Evolutionary conservation across 2,888 invertebrate genomes (phyloP).

Genomic region (Leptopilina myrica): DNA sequence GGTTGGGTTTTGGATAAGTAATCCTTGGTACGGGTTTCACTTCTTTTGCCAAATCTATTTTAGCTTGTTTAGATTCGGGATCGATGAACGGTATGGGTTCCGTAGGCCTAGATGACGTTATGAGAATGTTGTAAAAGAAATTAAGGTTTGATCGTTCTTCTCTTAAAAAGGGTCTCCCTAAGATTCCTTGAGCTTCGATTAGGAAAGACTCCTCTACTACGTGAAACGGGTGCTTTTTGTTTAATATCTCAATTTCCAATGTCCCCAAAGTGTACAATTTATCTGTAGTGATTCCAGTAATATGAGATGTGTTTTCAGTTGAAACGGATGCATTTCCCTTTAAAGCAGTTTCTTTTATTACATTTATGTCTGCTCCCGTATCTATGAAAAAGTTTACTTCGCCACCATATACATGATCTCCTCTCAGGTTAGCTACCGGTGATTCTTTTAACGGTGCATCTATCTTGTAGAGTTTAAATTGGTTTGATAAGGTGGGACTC

Average conservation of each 20-base stretch:
- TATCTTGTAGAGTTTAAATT: background rate
- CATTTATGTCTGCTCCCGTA: background rate
- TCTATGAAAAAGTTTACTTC: background rate
- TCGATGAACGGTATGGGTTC: no score
- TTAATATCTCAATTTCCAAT: background rate
- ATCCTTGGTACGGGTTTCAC: no score
- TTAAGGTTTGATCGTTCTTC: no score
- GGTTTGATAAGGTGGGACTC: background rate
- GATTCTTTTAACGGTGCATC: background rate
- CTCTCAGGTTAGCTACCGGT: background rate
- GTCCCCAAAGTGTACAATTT: background rate
- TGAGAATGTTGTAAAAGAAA: no score
- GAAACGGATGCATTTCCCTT: background rate
- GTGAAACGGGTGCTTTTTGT: no score
- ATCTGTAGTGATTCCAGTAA: background rate
- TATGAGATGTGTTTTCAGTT: background rate
- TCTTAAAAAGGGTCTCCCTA: no score
- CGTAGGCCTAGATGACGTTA: no score
- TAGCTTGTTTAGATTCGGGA: no score
- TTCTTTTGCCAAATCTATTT: no score
- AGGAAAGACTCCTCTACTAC: no score
- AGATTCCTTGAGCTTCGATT: no score
- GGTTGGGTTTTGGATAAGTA: no score
- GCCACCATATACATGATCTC: background rate
- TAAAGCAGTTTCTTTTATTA: background rate